phyloP scores from a whole-genome alignment of 2,888 invertebrate genomes.

The Ctenicera cuprea region DNA sequence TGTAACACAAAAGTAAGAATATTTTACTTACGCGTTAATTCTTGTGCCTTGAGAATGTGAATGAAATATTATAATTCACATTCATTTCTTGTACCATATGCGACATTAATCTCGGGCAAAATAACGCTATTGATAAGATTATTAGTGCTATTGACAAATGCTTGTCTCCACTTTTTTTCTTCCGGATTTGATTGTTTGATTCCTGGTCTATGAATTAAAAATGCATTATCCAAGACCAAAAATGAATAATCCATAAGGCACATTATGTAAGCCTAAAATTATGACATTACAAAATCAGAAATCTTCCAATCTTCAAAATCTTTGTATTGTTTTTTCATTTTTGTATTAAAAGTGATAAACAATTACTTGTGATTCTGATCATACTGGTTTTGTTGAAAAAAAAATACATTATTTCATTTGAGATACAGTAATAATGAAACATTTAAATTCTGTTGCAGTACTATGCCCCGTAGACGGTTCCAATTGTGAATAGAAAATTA shows the following conservation, averaged over 20 bases:
- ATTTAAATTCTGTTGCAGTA: no score
- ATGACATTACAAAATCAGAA: not conserved
- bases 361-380: no score
- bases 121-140: constrained; percentile 17
- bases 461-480: no score
- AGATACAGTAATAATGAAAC: no score
- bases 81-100: constrained; percentile 8
- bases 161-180: not conserved
- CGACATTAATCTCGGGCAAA: constrained; percentile 16
- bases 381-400: no score
- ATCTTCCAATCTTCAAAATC: not conserved
- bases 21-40: no score
- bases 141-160: not conserved
- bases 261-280: constrained; percentile 84
- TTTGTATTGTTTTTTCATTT: no score
- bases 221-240: constrained; percentile 90
- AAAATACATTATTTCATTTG: no score
- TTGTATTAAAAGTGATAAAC: no score
- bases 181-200: constrained; percentile 75
- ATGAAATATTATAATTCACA: constrained; percentile 23
- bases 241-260: constrained; percentile 92
- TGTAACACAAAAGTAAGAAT: no score
- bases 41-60: no score
- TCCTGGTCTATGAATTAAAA: constrained; percentile 89
- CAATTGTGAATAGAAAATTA: no score